These are phyloP conservation scores for Batillaria attramentaria DNA, from an alignment of 1,140 invertebrate species.

Conservation along the genomic window DNA sequence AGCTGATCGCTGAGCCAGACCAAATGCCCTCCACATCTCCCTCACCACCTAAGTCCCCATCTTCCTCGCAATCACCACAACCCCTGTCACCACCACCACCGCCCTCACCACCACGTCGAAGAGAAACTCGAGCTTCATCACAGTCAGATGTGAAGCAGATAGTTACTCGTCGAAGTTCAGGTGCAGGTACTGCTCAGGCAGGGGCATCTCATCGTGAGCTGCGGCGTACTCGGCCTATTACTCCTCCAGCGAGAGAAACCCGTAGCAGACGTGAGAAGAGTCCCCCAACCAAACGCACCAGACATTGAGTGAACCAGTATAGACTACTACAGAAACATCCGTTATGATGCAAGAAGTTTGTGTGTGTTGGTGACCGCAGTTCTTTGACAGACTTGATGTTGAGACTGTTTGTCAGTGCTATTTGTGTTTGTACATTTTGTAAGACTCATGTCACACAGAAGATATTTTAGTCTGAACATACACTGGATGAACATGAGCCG, in stretches of 20 bases:
- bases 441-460: too few relatives aligned
- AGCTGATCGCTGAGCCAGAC: too few relatives aligned
- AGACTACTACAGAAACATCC: too few relatives aligned
- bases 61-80: background rate
- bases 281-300: conserved; percentile 32
- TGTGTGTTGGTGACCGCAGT: too few relatives aligned
- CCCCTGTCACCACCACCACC: background rate
- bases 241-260: conserved; percentile 18
- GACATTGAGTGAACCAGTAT: conserved; percentile 21
- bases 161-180: background rate
- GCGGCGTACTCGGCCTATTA: conserved; percentile 4
- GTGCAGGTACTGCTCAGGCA: background rate
- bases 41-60: background rate
- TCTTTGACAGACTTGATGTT: too few relatives aligned
- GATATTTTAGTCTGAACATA: too few relatives aligned
- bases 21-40: background rate
- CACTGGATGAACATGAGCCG: too few relatives aligned
- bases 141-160: too few relatives aligned
- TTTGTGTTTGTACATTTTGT: conserved; percentile 7
- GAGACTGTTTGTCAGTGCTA: too few relatives aligned
- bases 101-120: background rate
- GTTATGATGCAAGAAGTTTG: too few relatives aligned
- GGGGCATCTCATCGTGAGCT: conserved; percentile 6
- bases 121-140: background rate
- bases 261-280: conserved; percentile 37